phyloP scores from a whole-genome alignment of 2,113 vertebrate species.

The Trachemys scripta region DNA sequence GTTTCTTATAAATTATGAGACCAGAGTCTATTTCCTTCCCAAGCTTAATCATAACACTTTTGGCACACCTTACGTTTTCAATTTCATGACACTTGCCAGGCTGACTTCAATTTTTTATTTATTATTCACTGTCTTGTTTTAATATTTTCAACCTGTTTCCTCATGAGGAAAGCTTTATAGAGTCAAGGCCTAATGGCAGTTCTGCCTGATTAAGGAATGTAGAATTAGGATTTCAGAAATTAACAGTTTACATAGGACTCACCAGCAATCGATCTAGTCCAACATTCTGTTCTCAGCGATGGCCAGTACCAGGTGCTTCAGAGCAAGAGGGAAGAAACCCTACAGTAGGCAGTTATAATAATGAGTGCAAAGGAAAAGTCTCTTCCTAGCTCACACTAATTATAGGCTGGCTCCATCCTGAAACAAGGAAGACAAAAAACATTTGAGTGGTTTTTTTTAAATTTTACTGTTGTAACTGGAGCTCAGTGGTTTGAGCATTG shows the following conservation, averaged over 20 bases:
- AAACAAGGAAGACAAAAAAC: not conserved
- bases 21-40: not conserved
- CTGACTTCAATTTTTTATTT: slow-evolving; percentile 28
- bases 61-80: slow-evolving; percentile 6
- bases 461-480: not conserved
- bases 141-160: slow-evolving; percentile 52
- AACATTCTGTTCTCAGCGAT: slow-evolving; percentile 11
- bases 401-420: not conserved
- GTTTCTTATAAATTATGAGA: not conserved
- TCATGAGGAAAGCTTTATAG: not conserved
- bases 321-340: slow-evolving; percentile 1
- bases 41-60: slow-evolving; percentile 17
- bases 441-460: not conserved
- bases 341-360: not conserved
- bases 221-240: not conserved
- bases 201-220: not conserved
- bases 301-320: not conserved
- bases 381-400: not conserved
- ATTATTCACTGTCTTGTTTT: slow-evolving; percentile 34
- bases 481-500: no score
- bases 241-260: not conserved
- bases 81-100: not conserved
- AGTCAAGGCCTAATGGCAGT: not conserved
- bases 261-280: not conserved
- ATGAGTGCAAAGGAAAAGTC: not conserved